phyloP scores from a whole-genome alignment of 35 echinoderm and acorn worm species.

The Patiria miniata region DNA sequence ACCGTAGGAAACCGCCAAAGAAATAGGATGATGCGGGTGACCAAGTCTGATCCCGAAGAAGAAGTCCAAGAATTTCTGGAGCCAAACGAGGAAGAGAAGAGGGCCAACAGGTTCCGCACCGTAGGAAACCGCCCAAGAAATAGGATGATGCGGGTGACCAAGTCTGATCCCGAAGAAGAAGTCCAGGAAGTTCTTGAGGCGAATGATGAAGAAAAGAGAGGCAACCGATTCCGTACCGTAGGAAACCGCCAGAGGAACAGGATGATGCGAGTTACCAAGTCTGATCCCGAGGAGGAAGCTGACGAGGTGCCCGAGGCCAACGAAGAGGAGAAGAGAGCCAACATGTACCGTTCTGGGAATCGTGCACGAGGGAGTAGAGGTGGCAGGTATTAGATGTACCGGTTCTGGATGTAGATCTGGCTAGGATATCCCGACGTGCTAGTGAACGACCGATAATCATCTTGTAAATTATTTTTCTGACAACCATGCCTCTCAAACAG shows the following conservation, averaged over 20 bases:
- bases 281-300: background rate
- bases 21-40: background rate
- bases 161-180: background rate
- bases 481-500: background rate
- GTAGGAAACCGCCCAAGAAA: background rate
- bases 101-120: background rate
- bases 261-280: background rate
- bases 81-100: background rate
- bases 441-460: background rate
- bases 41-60: background rate
- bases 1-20: background rate
- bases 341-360: background rate
- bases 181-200: background rate
- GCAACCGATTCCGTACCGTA: background rate
- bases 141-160: background rate
- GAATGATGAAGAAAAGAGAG: background rate
- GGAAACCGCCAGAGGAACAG: background rate
- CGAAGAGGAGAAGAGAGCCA: slow-evolving; percentile 1
- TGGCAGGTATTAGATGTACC: background rate
- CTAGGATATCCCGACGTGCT: background rate
- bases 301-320: background rate
- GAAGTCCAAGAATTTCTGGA: background rate
- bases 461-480: background rate
- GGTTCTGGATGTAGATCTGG: background rate
- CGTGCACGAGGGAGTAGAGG: background rate